A percentile compares a stretch with the other conserved stretches of the same genome.
Evolutionary conservation across 2,113 vertebrate species (phyloP).

Genomic region (Ptyas mucosa): DNA sequence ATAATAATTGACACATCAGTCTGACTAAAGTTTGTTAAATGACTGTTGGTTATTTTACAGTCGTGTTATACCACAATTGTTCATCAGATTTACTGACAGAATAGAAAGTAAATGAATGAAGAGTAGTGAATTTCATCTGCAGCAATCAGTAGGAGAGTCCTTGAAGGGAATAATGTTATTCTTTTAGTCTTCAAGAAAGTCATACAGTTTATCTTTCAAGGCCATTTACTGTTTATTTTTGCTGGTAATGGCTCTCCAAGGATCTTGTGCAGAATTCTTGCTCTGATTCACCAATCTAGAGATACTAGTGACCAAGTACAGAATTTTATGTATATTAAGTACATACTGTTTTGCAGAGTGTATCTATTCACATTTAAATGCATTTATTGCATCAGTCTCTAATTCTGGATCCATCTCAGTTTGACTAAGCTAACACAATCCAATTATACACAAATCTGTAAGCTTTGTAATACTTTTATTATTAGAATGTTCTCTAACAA

Average conservation of each 20-base stretch:
- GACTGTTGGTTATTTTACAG: not conserved
- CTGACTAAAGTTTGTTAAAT: not conserved
- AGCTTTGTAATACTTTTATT: not conserved
- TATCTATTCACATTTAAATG: not conserved
- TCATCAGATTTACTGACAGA: conserved; percentile 24
- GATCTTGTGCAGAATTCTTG: not conserved
- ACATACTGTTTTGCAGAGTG: not conserved
- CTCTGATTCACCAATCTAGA: not conserved
- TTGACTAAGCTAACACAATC: not conserved
- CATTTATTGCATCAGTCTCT: not conserved
- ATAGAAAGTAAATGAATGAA: conserved; percentile 10
- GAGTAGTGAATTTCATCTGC: not conserved
- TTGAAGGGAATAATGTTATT: not conserved
- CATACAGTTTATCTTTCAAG: not conserved
- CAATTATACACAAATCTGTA: not conserved
- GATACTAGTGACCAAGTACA: not conserved
- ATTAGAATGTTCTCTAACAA: not conserved
- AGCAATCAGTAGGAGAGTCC: not conserved
- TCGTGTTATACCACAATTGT: not conserved
- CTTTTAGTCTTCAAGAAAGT: not conserved
- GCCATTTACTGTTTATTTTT: not conserved
- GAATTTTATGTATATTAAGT: not conserved
- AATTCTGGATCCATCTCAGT: not conserved
- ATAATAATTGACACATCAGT: not conserved
- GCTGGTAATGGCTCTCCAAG: not conserved